These are phyloP conservation scores for Apantesis nais DNA, from an alignment of 2,888 invertebrate species.

Conservation along the genomic window DNA sequence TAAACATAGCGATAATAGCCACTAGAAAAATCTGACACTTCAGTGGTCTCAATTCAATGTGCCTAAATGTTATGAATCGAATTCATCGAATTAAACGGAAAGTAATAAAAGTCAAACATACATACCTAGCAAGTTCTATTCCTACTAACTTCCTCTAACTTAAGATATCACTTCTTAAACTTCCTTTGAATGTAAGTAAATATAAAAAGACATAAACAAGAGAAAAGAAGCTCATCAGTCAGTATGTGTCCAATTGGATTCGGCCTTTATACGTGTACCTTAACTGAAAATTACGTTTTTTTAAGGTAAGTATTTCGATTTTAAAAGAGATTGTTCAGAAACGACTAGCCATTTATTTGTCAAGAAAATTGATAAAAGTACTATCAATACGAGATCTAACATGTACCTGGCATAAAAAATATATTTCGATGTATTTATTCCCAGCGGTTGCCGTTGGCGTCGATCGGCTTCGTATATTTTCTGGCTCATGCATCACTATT, in stretches of 20 bases:
- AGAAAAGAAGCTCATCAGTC: neutral
- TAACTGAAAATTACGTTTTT: neutral
- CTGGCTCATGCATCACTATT: slow-evolving; percentile 28
- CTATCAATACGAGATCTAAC: neutral
- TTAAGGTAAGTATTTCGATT: neutral
- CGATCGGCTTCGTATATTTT: slow-evolving; percentile 41
- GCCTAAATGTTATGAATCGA: neutral
- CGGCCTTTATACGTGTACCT: neutral
- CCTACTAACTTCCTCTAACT: neutral
- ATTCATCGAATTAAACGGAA: neutral
- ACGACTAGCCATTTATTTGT: neutral
- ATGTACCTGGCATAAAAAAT: neutral
- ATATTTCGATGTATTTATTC: slow-evolving; percentile 47
- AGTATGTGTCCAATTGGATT: neutral
- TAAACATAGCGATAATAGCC: neutral
- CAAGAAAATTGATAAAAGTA: neutral
- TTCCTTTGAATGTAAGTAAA: neutral
- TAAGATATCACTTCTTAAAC: neutral
- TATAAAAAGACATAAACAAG: neutral
- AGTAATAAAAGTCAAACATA: neutral
- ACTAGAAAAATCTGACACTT: neutral
- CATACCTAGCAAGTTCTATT: neutral
- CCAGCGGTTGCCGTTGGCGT: slow-evolving; percentile 37
- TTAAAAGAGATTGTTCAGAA: neutral
- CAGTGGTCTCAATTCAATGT: neutral